Evolutionary conservation across 2,888 invertebrate genomes (phyloP), one percentile per base, ranked within the genome.

Genomic region (Minunthozetes semirufus): DNA sequence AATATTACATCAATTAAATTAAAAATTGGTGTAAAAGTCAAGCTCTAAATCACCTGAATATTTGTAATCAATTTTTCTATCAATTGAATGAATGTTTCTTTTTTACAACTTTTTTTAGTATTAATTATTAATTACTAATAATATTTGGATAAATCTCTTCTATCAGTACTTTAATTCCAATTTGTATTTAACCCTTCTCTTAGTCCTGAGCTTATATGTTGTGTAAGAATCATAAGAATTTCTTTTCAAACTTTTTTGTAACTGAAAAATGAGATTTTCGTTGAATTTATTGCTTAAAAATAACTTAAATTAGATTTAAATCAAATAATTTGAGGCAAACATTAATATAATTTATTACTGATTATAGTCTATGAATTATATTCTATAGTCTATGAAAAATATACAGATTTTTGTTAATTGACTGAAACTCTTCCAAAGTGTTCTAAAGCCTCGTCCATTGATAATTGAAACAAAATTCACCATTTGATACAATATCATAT

Each of bases 1-100:
- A 42, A 33, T 3, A 63, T 63, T 63, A 17, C 29, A 33, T 33
- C 38, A 63, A 63, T 22, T 56, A n/a, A 50, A n/a, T 50, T n/a
- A 50, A n/a, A 19, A 50, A 25, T 56, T 56, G 56, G 56, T 56
- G 56, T 56, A 56, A 38, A 66, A 66, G 66, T 66, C 66, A 66
- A 66, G 38, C 42, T 66, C 66, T 66, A n/a, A 38, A 38, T 66
- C 38, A 38, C 38, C 15, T 59, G 66, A 29, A 29, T 63, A 66
- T 66, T 63, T 63, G 59, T 59, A 63, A 33, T 63, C 63, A 33
- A 33, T 63, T 63, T 63, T 63, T 25, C 50, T 50, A 50, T n/a
- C 13, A 56, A 56, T 22, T 22, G 6, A 56, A 25, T 56, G 22
- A 56, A 17, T 33, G 19, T 22, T 53, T 53, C 53, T 53, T 53